These are phyloP conservation scores for Tinamus guttatus DNA, from an alignment of 2,113 vertebrate species.

Conservation along the genomic window DNA sequence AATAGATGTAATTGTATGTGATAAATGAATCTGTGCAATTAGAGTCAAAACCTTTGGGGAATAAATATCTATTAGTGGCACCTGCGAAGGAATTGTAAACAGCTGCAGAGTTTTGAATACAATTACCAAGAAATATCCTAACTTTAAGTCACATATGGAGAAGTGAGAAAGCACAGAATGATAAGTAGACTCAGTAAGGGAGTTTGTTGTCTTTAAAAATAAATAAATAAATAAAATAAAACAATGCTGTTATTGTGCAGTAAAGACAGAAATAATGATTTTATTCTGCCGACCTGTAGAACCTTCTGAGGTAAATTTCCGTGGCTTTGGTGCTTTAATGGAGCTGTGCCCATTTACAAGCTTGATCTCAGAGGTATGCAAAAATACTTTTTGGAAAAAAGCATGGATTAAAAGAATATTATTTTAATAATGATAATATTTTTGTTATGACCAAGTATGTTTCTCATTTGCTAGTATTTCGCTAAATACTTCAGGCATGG, in stretches of 20 bases:
- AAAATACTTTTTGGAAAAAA: not conserved
- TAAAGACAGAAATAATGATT: not conserved
- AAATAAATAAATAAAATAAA: no score
- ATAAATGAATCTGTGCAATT: constrained; percentile 59
- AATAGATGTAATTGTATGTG: constrained; percentile 66
- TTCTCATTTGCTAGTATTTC: not conserved
- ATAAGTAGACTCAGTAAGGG: not conserved
- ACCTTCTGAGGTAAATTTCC: not conserved
- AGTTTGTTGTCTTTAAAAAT: not conserved
- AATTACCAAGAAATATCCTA: not conserved
- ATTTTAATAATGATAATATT: not conserved
- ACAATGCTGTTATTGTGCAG: not conserved
- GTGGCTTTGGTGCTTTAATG: not conserved
- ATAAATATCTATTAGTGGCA: constrained; percentile 57
- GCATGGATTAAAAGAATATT: not conserved
- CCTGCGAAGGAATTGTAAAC: constrained; percentile 55
- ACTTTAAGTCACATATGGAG: constrained; percentile 1
- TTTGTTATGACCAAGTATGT: not conserved
- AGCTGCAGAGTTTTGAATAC: constrained; percentile 62
- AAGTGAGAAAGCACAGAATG: constrained; percentile 15
- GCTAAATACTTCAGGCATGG: not conserved
- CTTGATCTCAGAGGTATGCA: not conserved
- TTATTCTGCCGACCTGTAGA: not conserved
- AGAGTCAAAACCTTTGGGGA: constrained; percentile 39
- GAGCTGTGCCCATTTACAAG: not conserved